A percentile compares a stretch with the other conserved stretches of the same genome.
phyloP scores from a whole-genome alignment of 2,888 invertebrate genomes.

The Lottia scabra region DNA sequence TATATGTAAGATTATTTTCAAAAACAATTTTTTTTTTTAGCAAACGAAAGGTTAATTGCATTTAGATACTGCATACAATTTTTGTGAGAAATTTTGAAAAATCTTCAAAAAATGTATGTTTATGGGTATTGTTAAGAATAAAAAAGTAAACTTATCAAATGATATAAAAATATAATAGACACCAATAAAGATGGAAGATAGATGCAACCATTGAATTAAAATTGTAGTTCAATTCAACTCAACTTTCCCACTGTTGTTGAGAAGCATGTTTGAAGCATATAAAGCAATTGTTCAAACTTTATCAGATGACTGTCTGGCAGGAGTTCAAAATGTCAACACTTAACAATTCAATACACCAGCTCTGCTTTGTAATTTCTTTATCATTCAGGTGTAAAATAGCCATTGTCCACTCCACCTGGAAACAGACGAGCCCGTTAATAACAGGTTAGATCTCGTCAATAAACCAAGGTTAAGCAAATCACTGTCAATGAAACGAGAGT shows the following conservation, averaged over 20 bases:
- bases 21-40: no score
- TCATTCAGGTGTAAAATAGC: not conserved
- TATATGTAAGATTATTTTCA: no score
- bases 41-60: no score
- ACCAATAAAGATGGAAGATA: no score
- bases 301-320: not conserved
- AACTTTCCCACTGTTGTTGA: not conserved
- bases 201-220: no score
- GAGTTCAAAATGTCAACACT: slow-evolving; percentile 5
- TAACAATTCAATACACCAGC: not conserved
- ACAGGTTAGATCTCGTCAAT: not conserved
- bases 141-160: no score
- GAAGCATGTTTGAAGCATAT: not conserved
- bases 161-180: no score
- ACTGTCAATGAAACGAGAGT: not conserved
- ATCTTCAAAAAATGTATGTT: no score
- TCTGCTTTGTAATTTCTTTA: not conserved
- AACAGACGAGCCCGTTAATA: not conserved
- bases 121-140: no score
- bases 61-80: no score
- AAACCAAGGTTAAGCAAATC: not conserved
- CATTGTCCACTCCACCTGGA: slow-evolving; percentile 4
- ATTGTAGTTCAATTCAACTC: not conserved
- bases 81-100: no score
- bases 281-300: not conserved